Percentiles rank a stretch among this genome's conserved stretches.
phyloP scores from a whole-genome alignment of 1,140 invertebrate species.

The Rhopalosiphum maidis region DNA sequence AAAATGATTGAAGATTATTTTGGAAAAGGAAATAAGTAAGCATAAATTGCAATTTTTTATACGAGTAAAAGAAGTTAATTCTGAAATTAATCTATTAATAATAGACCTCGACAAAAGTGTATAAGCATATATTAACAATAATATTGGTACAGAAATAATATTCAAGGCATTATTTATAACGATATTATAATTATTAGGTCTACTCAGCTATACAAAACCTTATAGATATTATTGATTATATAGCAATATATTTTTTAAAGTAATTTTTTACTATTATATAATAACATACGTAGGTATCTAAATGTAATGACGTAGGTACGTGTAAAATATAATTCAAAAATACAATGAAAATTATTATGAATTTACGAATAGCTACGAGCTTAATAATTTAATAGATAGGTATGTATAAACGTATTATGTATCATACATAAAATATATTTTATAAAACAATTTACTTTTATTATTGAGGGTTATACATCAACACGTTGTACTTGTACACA shows the following conservation, averaged over 20 bases:
- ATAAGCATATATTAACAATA: background rate
- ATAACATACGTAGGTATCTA: background rate
- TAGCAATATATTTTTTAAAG: background rate
- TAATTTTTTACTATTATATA: background rate
- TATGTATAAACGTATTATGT: background rate
- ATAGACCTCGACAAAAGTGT: background rate
- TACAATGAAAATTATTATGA: background rate
- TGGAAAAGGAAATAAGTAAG: conserved; percentile 23
- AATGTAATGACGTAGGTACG: background rate
- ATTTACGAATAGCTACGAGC: background rate
- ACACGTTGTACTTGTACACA: background rate
- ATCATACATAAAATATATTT: background rate
- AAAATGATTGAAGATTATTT: conserved; percentile 52
- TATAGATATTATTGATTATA: background rate
- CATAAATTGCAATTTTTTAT: background rate
- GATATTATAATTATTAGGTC: background rate
- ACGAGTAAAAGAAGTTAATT: background rate
- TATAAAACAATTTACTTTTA: background rate
- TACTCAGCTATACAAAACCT: background rate
- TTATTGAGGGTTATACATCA: background rate
- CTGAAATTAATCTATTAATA: background rate
- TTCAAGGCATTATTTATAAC: background rate
- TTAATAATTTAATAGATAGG: background rate
- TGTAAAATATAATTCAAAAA: background rate
- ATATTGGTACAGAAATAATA: background rate